Percentiles rank a stretch among this genome's conserved stretches.
Conservation (phyloP, 2,113 vertebrate genomes). For the rabbit (Oryctolagus cuniculus) region DNA sequence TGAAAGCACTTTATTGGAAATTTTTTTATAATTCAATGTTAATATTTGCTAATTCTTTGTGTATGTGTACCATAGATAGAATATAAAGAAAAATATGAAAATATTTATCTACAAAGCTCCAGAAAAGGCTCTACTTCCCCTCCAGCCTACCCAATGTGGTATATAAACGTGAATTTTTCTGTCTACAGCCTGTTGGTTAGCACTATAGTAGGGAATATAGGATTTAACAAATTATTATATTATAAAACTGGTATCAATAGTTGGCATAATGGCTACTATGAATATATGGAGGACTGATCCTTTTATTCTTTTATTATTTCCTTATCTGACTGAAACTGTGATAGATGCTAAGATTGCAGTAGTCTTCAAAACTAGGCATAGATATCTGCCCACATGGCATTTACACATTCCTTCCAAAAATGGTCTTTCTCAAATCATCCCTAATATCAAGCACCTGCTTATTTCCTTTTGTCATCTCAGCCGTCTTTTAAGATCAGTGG, state of each 20-base stretch:
- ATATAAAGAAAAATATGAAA: not conserved
- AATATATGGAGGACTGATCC: not conserved
- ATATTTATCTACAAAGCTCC: not conserved
- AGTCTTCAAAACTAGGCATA: not conserved
- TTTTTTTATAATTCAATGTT: not conserved
- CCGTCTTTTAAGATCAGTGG: not conserved
- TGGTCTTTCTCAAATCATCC: not conserved
- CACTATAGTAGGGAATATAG: not conserved
- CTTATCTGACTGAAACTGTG: not conserved
- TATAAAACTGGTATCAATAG: not conserved
- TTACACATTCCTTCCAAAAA: not conserved
- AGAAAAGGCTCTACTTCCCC: not conserved
- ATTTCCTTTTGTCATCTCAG: not conserved
- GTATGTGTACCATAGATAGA: not conserved
- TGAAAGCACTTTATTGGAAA: not conserved
- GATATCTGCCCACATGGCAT: not conserved
- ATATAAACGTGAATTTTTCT: not conserved
- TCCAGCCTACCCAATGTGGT: not conserved
- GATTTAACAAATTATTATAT: not conserved
- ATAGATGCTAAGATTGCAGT: not conserved
- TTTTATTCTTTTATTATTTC: not conserved
- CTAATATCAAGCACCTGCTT: not conserved
- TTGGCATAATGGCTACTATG: not conserved
- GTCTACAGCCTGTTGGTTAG: not conserved
- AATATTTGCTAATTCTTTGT: not conserved